Evolutionary conservation across 2,797 vertebrate species (phyloP), one percentile per base, ranked within the genome.

Genomic region (Okamejei kenojei): DNA sequence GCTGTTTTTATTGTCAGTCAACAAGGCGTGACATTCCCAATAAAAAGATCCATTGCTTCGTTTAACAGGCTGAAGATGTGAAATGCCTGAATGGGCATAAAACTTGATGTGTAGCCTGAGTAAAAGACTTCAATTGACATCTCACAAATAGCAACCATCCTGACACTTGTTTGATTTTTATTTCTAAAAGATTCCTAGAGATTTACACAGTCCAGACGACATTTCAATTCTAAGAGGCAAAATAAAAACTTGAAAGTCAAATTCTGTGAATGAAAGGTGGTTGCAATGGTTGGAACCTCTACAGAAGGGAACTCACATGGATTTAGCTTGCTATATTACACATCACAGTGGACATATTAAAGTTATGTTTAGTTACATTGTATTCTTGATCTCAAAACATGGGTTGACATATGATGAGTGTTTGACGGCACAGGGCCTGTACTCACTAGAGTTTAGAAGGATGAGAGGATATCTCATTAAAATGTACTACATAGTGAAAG

Each of bases 1-100:
- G 26, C 90, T 76, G 90, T 74, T 76, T 88, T 73, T 54, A 92
- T 92, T 76, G 90, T 76, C 38, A 92, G 90, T 92, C 23, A 73
- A 73, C 90, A 92, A 92, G 90, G 38, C 26, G 13, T 76, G 19
- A 92, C 68, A 74, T 92, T 76, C 90, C 71, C 71, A 76, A 76
- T 92, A 54, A n/a, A n/a, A 54, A 73, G 68, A 38, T 54, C 90
- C 26, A 88, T 35, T 92, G 35, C 90, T 54, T n/a, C 68, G 45
- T 38, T 74, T 74, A 29, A 92, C 90, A 54, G 54, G 35, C 90
- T 74, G 71, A 92, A 76, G 90, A 76, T 92, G 90, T 76, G 68
- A 92, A 92, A 92, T 73, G 71, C 71, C 45, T 76, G 65, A 92
- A 35, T 58, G 45, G 71, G 90, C 68, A 54, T 92, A 76, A 74